Evolutionary conservation across 2,888 invertebrate species (phyloP).

Genomic region (Escarpia spicata): DNA sequence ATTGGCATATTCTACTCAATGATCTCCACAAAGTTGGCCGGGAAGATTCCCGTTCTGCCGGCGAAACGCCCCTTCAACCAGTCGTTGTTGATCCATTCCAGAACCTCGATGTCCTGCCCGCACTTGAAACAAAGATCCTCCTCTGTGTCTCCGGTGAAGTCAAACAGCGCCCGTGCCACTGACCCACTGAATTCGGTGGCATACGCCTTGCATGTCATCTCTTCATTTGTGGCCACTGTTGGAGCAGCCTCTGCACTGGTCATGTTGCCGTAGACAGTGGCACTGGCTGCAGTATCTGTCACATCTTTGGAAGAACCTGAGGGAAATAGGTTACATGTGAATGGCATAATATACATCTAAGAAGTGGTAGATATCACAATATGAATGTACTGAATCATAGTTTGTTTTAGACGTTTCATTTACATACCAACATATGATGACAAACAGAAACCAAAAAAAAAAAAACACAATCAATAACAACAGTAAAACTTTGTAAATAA

Average conservation of each 20-base stretch:
- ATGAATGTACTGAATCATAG: no score
- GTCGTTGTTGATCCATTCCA: conserved; percentile 50
- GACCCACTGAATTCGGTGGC: neutral
- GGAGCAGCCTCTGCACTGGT: neutral
- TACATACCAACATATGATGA: no score
- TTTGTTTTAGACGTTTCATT: no score
- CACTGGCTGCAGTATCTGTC: no score
- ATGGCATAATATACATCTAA: neutral
- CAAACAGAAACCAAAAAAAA: no score
- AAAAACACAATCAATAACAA: no score
- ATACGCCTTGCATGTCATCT: neutral
- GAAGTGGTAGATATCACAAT: no score
- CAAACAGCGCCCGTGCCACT: conserved; percentile 40
- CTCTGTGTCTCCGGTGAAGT: conserved; percentile 49
- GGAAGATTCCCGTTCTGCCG: conserved; percentile 53
- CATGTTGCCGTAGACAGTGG: neutral
- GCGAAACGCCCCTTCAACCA: conserved; percentile 53
- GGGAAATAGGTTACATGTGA: neutral
- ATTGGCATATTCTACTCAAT: neutral
- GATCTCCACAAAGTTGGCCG: conserved; percentile 53
- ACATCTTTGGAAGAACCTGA: neutral
- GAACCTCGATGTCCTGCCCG: conserved; percentile 50
- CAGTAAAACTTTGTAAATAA: no score
- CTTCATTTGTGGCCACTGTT: neutral
- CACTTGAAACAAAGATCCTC: conserved; percentile 51